Evolutionary conservation across 53 echinoderm and acorn worm genomes (phyloP).

Genomic region (Temnopleurus reevesii): DNA sequence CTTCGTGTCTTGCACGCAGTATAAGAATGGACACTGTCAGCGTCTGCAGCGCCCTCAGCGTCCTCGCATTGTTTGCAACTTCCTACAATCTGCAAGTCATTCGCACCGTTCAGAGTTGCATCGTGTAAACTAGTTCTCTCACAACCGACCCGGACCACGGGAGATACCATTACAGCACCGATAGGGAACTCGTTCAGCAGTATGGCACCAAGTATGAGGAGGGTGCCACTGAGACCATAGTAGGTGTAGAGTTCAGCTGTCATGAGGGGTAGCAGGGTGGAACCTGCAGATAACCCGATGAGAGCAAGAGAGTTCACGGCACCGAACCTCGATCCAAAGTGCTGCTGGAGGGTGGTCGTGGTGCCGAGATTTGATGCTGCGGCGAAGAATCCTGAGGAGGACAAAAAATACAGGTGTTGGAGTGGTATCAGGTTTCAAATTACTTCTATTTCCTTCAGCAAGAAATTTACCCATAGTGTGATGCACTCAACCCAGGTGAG

Average conservation of each 20-base stretch:
- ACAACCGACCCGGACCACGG: not conserved
- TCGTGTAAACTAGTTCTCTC: not conserved
- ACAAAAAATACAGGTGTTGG: no score
- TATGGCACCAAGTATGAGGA: slow-evolving; percentile 19
- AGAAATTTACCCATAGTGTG: no score
- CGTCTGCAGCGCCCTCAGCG: no score
- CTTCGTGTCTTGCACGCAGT: not conserved
- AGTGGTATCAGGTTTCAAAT: no score
- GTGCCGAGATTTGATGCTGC: slow-evolving; percentile 31
- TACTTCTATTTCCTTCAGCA: no score
- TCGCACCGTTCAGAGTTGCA: not conserved
- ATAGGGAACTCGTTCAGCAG: slow-evolving; percentile 47
- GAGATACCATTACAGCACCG: not conserved
- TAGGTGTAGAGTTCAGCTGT: not conserved
- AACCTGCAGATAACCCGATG: slow-evolving; percentile 20
- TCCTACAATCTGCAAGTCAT: not conserved
- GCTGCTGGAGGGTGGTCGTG: not conserved
- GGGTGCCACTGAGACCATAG: slow-evolving; percentile 23
- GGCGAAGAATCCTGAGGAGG: slow-evolving; percentile 14
- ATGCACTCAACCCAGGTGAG: no score
- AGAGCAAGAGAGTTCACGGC: slow-evolving; percentile 47
- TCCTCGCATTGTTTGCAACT: no score
- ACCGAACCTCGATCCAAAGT: not conserved
- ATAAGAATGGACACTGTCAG: not conserved
- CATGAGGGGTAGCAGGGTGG: slow-evolving; percentile 29